phyloP scores from a whole-genome alignment of 2,113 vertebrate genomes.

The Butastur rufipennis region DNA sequence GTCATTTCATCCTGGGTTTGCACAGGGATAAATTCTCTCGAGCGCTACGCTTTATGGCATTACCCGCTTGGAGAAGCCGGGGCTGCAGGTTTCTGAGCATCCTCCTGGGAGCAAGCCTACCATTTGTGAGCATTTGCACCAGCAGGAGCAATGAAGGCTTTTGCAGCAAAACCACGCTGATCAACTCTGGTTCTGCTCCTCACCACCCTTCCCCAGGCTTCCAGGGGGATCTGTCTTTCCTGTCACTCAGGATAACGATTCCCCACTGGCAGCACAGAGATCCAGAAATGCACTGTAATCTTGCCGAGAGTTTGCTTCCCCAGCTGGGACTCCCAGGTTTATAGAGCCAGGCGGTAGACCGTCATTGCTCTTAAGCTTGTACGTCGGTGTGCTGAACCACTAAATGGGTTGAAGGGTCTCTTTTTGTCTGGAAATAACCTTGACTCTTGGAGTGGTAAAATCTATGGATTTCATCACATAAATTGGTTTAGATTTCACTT shows the following conservation, averaged over 20 bases:
- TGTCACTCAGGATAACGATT: constrained; percentile 74
- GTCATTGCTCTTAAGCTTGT: background rate
- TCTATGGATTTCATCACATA: background rate
- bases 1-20: background rate
- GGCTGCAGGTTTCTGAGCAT: constrained; percentile 18
- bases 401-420: background rate
- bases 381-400: background rate
- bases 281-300: constrained; percentile 70
- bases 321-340: constrained; percentile 60
- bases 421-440: background rate
- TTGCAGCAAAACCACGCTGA: constrained; percentile 28
- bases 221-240: constrained; percentile 63
- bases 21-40: background rate
- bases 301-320: constrained; percentile 62
- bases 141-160: constrained; percentile 17
- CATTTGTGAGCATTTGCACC: constrained; percentile 45
- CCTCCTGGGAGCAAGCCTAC: constrained; percentile 36
- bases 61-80: background rate
- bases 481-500: background rate
- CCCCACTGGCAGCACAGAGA: constrained; percentile 51
- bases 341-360: constrained; percentile 23
- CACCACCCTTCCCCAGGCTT: constrained; percentile 21
- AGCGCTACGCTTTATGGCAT: constrained; percentile 8
- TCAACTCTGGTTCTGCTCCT: constrained; percentile 49
- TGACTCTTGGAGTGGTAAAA: background rate